Percentiles rank a stretch among this genome's conserved stretches.
Conservation (phyloP, 2,888 invertebrate species). For the Archips crataeganus region DNA sequence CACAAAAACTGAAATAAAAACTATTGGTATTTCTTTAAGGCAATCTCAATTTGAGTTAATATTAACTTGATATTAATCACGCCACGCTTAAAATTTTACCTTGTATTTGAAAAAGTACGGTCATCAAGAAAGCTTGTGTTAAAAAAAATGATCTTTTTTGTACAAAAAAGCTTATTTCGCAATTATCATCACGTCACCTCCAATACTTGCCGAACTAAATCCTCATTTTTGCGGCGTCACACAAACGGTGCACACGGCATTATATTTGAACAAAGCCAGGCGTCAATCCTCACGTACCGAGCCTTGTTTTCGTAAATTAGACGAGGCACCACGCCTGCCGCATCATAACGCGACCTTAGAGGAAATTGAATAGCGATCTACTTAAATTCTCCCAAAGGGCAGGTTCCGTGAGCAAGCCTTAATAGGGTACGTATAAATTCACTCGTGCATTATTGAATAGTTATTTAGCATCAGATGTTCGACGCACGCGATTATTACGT, state of each 20-base stretch:
- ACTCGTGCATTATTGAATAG: constrained; percentile 46
- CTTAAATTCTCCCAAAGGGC: constrained; percentile 59
- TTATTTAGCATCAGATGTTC: constrained; percentile 41
- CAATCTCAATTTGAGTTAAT: too few species aligned
- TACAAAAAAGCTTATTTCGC: not conserved
- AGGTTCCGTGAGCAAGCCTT: constrained; percentile 45
- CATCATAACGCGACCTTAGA: constrained; percentile 49
- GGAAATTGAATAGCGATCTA: constrained; percentile 70
- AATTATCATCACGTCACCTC: not conserved
- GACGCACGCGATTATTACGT: constrained; percentile 18
- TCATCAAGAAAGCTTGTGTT: too few species aligned
- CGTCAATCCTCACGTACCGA: constrained; percentile 39
- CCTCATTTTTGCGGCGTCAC: constrained; percentile 11
- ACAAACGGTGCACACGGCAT: not conserved
- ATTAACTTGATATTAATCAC: too few species aligned
- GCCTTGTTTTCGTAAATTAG: constrained; percentile 59
- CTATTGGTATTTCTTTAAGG: too few species aligned
- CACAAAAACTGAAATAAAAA: too few species aligned
- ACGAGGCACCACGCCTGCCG: constrained; percentile 47
- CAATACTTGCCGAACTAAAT: not conserved
- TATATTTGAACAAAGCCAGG: constrained; percentile 34
- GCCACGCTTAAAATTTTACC: too few species aligned
- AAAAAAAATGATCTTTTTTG: too few species aligned
- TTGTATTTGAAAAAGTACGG: too few species aligned
- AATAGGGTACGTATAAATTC: constrained; percentile 47